Conservation (phyloP, 1,140 invertebrate genomes). For the Listronotus oregonensis region DNA sequence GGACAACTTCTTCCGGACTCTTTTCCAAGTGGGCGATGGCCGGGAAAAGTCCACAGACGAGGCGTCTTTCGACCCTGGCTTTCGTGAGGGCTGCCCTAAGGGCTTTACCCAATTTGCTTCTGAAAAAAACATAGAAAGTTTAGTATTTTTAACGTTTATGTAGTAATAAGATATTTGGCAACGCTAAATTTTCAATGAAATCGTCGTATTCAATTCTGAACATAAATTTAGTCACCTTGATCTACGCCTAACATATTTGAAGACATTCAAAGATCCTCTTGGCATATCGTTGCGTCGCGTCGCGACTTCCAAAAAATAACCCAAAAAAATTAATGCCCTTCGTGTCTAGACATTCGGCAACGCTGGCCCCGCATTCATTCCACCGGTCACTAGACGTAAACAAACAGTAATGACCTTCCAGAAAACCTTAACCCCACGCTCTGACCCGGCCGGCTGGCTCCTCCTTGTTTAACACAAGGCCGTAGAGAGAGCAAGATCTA, state of each 20-base stretch:
- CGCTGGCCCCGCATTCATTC: background rate
- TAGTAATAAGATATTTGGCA: background rate
- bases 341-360: background rate
- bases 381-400: background rate
- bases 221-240: too few species aligned
- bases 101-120: conserved; percentile 57
- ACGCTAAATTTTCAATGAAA: background rate
- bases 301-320: background rate
- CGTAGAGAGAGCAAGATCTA: background rate
- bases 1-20: conserved; percentile 63
- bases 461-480: background rate
- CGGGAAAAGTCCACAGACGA: conserved; percentile 66
- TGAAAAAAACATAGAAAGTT: conserved; percentile 40
- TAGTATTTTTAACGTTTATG: background rate
- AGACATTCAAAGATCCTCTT: too few species aligned
- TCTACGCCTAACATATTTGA: too few species aligned
- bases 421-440: background rate
- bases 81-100: conserved; percentile 63
- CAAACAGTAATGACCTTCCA: background rate
- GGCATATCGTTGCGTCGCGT: background rate
- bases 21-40: conserved; percentile 65
- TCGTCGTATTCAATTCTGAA: too few species aligned
- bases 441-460: background rate
- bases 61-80: conserved; percentile 63
- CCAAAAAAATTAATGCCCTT: background rate